A percentile compares a stretch with the other conserved stretches of the same genome.
Evolutionary conservation across 1,140 invertebrate genomes (phyloP).

Genomic region (Himalopsyche phryganea): DNA sequence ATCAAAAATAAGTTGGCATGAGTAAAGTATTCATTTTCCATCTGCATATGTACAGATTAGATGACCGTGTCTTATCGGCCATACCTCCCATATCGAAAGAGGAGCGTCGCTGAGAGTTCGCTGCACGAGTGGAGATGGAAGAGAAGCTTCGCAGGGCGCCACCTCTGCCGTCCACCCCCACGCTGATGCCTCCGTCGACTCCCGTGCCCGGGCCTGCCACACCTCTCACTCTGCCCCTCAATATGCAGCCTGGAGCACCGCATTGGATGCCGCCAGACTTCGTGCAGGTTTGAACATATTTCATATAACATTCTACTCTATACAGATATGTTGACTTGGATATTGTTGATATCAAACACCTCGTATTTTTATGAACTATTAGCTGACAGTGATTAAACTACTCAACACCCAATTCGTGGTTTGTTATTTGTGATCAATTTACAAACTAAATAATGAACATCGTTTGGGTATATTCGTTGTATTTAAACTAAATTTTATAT

Average conservation of each 20-base stretch:
- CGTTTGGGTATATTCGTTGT: no score
- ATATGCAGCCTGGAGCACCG: neutral
- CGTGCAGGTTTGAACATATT: constrained; percentile 12
- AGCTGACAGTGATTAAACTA: no score
- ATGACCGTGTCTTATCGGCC: constrained; percentile 42
- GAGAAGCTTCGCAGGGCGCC: constrained; percentile 37
- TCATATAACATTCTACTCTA: no score
- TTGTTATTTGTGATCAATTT: no score
- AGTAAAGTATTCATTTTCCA: no score
- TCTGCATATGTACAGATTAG: constrained; percentile 34
- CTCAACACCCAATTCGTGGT: no score
- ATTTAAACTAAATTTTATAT: no score
- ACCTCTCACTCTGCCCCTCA: neutral
- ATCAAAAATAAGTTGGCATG: no score
- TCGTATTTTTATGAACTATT: no score
- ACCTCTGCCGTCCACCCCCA: constrained; percentile 17
- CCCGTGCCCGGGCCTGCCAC: neutral
- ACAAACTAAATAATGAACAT: no score
- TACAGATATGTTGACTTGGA: no score
- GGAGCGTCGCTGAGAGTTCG: constrained; percentile 45
- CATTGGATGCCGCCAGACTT: constrained; percentile 17
- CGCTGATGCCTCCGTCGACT: constrained; percentile 36
- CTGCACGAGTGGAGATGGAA: constrained; percentile 44
- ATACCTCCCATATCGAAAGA: constrained; percentile 49
- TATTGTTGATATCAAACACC: no score